phyloP scores from a whole-genome alignment of 2,888 invertebrate genomes.

The Idaea dimidiata region DNA sequence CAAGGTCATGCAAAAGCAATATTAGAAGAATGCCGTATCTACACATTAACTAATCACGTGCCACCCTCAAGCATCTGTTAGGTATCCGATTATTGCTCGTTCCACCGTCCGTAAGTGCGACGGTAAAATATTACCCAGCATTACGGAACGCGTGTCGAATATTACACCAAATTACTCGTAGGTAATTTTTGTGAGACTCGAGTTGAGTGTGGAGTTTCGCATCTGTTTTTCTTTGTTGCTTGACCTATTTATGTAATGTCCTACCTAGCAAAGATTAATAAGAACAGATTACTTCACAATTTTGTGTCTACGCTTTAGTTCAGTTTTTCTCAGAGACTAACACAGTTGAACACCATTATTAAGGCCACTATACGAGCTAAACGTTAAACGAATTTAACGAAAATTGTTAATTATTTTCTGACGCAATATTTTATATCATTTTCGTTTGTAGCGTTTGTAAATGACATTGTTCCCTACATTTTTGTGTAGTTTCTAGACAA shows the following conservation, averaged over 20 bases:
- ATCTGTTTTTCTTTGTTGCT: slow-evolving; percentile 25
- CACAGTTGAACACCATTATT: too few species aligned
- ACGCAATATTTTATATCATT: too few species aligned
- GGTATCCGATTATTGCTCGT: slow-evolving; percentile 68
- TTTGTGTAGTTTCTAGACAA: too few species aligned
- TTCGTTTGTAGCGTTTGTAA: too few species aligned
- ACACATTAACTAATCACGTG: slow-evolving; percentile 38
- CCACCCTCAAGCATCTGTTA: slow-evolving; percentile 62
- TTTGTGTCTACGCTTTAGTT: neutral
- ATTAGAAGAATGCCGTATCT: neutral
- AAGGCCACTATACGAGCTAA: too few species aligned
- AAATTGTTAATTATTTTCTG: too few species aligned
- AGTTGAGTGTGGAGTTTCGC: slow-evolving; percentile 16
- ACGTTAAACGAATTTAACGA: too few species aligned
- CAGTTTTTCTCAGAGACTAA: too few species aligned
- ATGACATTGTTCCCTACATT: too few species aligned
- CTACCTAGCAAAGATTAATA: too few species aligned
- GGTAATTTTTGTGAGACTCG: slow-evolving; percentile 23
- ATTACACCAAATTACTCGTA: slow-evolving; percentile 53
- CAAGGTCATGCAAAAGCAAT: neutral
- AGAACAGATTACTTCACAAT: neutral
- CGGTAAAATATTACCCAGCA: slow-evolving; percentile 68
- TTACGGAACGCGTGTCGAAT: slow-evolving; percentile 54
- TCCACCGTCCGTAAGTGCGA: slow-evolving; percentile 54
- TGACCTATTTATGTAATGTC: slow-evolving; percentile 11